Percentiles rank a stretch among this genome's conserved stretches.
Conservation (phyloP, 2,888 invertebrate species). For the Melinaea menophilus region DNA sequence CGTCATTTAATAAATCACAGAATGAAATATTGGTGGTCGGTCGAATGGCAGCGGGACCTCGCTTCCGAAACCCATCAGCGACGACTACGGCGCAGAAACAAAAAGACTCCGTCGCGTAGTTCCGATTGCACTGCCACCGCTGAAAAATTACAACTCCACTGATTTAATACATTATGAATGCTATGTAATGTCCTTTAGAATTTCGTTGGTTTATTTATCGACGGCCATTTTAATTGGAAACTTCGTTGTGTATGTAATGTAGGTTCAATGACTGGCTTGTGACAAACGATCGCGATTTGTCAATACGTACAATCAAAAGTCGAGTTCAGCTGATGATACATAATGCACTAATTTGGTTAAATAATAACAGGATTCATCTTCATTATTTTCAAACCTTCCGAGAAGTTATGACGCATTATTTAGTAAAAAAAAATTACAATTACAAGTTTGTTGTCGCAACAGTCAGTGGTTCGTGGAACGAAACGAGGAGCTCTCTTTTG, state of each 20-base stretch:
- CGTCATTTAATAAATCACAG: conserved; percentile 60
- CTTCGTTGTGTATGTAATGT: neutral
- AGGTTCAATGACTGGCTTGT: conserved; percentile 8
- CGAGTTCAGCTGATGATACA: conserved; percentile 56
- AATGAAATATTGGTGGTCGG: conserved; percentile 66
- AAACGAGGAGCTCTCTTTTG: conserved; percentile 61
- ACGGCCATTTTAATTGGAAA: neutral
- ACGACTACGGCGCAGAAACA: conserved; percentile 55
- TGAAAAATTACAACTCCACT: conserved; percentile 71
- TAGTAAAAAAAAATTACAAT: conserved; percentile 49
- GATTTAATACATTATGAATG: conserved; percentile 58
- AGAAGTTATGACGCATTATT: conserved; percentile 58
- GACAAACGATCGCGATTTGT: conserved; percentile 48
- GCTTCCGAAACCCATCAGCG: conserved; percentile 72
- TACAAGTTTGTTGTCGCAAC: conserved; percentile 56
- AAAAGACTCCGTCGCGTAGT: conserved; percentile 68
- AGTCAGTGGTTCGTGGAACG: conserved; percentile 45
- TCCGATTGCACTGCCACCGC: conserved; percentile 72
- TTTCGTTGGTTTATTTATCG: neutral
- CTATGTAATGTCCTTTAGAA: conserved; percentile 26
- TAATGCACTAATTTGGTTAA: conserved; percentile 55
- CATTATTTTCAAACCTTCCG: conserved; percentile 55
- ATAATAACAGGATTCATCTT: conserved; percentile 46
- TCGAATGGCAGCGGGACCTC: conserved; percentile 63
- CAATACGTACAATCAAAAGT: conserved; percentile 45